phyloP scores from a whole-genome alignment of 2,113 vertebrate genomes.

The Okapia johnstoni region DNA sequence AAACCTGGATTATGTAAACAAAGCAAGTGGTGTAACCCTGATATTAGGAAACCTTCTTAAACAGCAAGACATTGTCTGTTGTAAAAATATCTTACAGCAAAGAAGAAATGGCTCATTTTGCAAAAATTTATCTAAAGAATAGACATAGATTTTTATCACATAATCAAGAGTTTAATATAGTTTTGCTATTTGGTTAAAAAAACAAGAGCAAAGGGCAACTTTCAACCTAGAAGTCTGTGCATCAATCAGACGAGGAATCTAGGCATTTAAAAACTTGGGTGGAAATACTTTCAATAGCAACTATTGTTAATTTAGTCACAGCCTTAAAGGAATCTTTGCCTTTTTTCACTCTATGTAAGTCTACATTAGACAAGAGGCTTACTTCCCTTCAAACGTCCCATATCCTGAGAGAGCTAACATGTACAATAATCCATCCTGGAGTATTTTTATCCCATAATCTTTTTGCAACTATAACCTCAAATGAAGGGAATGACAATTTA shows the following conservation, averaged over 20 bases:
- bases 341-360: background rate
- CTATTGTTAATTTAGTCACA: background rate
- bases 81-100: constrained; percentile 47
- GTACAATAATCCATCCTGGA: background rate
- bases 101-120: constrained; percentile 56
- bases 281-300: constrained; percentile 17
- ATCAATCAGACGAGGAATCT: background rate
- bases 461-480: background rate
- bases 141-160: constrained; percentile 27
- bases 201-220: background rate
- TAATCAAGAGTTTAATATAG: constrained; percentile 23
- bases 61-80: constrained; percentile 8
- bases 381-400: background rate
- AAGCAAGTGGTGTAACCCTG: constrained; percentile 22
- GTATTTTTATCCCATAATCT: background rate
- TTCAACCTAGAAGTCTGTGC: background rate
- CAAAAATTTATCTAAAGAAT: constrained; percentile 34
- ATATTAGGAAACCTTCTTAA: constrained; percentile 29
- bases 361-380: background rate
- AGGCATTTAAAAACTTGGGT: constrained; percentile 21
- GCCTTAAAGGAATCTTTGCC: background rate
- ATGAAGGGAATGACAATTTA: background rate
- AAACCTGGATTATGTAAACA: constrained; percentile 51
- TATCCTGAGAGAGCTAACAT: background rate
- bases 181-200: constrained; percentile 12